phyloP scores from a whole-genome alignment of 2,113 vertebrate genomes.

The Nicator chloris region DNA sequence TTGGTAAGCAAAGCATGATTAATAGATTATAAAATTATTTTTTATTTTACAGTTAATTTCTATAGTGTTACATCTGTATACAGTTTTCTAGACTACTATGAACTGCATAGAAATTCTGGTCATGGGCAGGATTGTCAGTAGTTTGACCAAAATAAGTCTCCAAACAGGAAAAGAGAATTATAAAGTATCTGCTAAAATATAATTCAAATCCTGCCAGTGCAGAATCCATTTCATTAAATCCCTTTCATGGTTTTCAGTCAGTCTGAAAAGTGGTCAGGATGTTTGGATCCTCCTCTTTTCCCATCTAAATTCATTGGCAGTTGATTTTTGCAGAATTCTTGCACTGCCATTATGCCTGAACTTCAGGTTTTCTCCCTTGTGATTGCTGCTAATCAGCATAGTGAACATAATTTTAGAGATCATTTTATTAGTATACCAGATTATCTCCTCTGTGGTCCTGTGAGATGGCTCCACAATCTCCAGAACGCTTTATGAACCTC shows the following conservation, averaged over 20 bases:
- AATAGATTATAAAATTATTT: neutral
- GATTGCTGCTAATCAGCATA: neutral
- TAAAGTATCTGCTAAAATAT: neutral
- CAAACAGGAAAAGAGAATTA: neutral
- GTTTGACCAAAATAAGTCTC: neutral
- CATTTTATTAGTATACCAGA: neutral
- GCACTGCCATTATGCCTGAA: neutral
- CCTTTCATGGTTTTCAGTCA: neutral
- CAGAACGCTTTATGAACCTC: neutral
- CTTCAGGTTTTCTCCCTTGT: neutral
- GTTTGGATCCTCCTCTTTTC: neutral
- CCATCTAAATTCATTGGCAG: neutral
- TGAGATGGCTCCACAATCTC: neutral
- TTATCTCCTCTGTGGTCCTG: neutral
- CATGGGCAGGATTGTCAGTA: neutral
- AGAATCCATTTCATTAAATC: neutral
- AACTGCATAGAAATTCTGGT: neutral
- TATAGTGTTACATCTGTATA: neutral
- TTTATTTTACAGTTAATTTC: neutral
- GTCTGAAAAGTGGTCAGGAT: neutral
- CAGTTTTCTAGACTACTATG: neutral
- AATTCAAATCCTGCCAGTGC: neutral
- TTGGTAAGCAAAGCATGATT: slow-evolving; percentile 76
- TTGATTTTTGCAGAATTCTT: slow-evolving; percentile 13
- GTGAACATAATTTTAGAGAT: neutral